Percentiles rank a stretch among this genome's conserved stretches.
These are phyloP conservation scores for Lates calcarifer DNA, from an alignment of 2,113 vertebrate genomes.

Conservation along the genomic window DNA sequence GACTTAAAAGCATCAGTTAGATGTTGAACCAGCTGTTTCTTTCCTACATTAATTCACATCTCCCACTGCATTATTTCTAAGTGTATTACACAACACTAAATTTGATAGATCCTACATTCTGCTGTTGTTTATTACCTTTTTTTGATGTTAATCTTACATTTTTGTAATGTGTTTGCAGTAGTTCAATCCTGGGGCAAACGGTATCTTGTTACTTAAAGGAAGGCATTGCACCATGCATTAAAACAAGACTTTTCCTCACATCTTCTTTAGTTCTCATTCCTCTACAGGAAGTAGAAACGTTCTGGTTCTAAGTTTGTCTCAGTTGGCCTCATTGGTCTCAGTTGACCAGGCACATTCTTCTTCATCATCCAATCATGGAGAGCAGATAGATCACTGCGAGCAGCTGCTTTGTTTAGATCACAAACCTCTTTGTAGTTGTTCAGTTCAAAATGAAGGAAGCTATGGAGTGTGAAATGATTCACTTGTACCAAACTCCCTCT, in stretches of 20 bases:
- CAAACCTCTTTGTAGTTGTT: slow-evolving; percentile 31
- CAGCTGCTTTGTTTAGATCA: slow-evolving; percentile 31
- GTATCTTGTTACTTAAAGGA: not conserved
- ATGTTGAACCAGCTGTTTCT: too few species aligned
- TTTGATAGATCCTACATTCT: slow-evolving; percentile 4
- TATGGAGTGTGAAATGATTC: slow-evolving; percentile 58
- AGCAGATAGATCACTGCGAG: slow-evolving; percentile 15
- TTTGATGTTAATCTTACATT: not conserved
- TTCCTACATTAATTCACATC: too few species aligned
- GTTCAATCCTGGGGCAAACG: not conserved
- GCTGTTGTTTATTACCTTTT: not conserved
- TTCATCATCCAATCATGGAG: slow-evolving; percentile 15
- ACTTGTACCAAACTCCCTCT: slow-evolving; percentile 18
- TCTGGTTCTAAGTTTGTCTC: not conserved
- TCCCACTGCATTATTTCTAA: too few species aligned
- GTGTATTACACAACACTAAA: not conserved
- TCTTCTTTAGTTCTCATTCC: not conserved
- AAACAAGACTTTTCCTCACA: not conserved
- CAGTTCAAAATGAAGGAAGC: slow-evolving; percentile 30
- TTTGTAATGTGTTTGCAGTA: not conserved
- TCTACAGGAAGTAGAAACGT: not conserved
- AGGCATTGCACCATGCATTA: not conserved
- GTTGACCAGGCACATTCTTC: slow-evolving; percentile 44
- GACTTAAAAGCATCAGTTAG: too few species aligned
- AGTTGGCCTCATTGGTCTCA: slow-evolving; percentile 2